These are phyloP conservation scores for Amphilophus citrinellus DNA, from an alignment of 2,113 vertebrate genomes.

Conservation along the genomic window DNA sequence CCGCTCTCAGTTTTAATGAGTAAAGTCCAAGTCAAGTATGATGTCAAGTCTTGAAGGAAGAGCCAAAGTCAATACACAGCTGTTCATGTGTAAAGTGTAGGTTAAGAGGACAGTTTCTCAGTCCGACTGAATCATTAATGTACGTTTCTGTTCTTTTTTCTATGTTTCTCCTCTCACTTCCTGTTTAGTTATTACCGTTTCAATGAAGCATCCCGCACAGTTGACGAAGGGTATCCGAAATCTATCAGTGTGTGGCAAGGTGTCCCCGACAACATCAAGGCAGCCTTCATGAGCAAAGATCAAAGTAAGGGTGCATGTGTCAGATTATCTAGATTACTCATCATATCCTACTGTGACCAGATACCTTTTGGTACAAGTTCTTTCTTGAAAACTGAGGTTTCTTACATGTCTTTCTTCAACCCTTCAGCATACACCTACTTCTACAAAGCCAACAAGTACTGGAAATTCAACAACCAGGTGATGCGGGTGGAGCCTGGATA, in stretches of 20 bases:
- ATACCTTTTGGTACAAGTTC: background rate
- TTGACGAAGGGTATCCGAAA: conserved; percentile 89
- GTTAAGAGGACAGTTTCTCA: background rate
- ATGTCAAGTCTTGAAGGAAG: background rate
- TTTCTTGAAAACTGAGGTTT: background rate
- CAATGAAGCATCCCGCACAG: conserved; percentile 82
- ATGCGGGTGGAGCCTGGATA: conserved; percentile 90
- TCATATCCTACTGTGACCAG: background rate
- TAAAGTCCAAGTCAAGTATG: background rate
- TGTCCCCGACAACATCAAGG: conserved; percentile 87
- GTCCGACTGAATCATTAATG: background rate
- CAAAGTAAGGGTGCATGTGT: conserved; percentile 80
- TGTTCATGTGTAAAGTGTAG: background rate
- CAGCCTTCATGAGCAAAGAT: conserved; percentile 90
- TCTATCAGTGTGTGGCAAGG: conserved; percentile 88
- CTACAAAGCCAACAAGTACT: conserved; percentile 93
- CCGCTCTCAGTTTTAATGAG: too few species aligned
- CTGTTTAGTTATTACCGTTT: conserved; percentile 89
- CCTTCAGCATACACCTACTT: conserved; percentile 89
- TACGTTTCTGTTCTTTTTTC: background rate
- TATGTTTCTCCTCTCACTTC: background rate
- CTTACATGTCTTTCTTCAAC: conserved; percentile 1
- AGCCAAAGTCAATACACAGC: background rate
- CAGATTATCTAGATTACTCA: background rate
- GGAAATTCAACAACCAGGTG: conserved; percentile 94